Conservation (phyloP, 2,888 invertebrate genomes). For the Saturnia pavonia region DNA sequence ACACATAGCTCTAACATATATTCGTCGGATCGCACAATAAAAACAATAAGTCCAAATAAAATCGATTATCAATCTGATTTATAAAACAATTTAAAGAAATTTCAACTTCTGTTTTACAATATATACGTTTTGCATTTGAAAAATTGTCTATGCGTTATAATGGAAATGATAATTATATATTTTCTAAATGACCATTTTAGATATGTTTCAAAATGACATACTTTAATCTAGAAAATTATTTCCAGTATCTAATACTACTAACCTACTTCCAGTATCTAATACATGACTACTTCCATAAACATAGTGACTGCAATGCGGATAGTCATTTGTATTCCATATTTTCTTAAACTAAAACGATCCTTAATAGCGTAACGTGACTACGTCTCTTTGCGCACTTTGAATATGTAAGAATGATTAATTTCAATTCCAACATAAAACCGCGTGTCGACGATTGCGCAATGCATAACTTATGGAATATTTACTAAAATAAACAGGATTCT, state of each 20-base stretch:
- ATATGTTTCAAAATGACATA: not conserved
- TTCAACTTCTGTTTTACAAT: too few species aligned
- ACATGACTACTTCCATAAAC: slow-evolving; percentile 44
- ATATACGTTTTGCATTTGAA: too few species aligned
- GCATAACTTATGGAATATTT: not conserved
- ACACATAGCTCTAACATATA: too few species aligned
- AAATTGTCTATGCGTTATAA: too few species aligned
- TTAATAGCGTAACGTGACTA: slow-evolving; percentile 29
- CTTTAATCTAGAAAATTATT: slow-evolving; percentile 24
- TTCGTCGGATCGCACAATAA: not conserved
- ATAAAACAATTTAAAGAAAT: too few species aligned
- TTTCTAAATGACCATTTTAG: not conserved
- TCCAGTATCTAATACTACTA: too few species aligned
- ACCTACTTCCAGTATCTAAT: too few species aligned
- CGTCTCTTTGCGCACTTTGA: slow-evolving; percentile 4
- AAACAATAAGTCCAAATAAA: not conserved
- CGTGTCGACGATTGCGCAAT: not conserved
- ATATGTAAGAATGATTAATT: not conserved
- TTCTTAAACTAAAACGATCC: slow-evolving; percentile 32
- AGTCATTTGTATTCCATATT: slow-evolving; percentile 33
- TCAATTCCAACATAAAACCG: not conserved
- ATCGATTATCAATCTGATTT: too few species aligned
- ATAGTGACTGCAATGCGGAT: slow-evolving; percentile 35
- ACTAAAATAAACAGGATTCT: not conserved
- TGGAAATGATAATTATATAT: too few species aligned